These are phyloP conservation scores for Zingel zingel DNA, from an alignment of 2,113 vertebrate species.

Conservation along the genomic window DNA sequence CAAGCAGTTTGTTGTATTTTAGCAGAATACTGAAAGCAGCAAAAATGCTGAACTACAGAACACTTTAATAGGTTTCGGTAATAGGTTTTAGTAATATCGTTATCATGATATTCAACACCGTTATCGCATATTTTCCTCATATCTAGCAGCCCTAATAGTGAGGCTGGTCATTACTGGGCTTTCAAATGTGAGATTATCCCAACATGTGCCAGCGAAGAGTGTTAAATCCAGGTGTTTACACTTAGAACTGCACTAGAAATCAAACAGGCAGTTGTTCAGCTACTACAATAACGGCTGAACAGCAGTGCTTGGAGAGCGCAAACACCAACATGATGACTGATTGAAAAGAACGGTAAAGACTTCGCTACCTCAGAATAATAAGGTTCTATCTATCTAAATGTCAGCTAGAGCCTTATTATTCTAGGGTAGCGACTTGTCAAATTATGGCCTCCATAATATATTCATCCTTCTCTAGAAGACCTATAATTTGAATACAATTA, in stretches of 20 bases:
- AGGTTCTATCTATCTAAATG: too few species aligned
- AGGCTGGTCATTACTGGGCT: not conserved
- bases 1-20: too few species aligned
- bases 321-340: constrained; percentile 2
- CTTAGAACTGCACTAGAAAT: not conserved
- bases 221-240: constrained; percentile 9
- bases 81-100: too few species aligned
- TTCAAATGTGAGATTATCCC: not conserved
- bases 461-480: constrained; percentile 16
- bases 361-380: too few species aligned
- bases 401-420: too few species aligned
- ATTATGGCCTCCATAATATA: constrained; percentile 9
- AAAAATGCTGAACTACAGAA: too few species aligned
- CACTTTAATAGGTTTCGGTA: too few species aligned
- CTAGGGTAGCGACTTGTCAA: too few species aligned
- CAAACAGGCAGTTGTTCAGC: not conserved
- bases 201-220: not conserved
- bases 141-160: too few species aligned
- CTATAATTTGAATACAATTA: constrained; percentile 5
- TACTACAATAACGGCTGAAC: constrained; percentile 12
- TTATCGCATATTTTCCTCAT: too few species aligned
- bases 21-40: too few species aligned
- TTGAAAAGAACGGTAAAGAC: not conserved
- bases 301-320: not conserved
- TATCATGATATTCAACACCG: too few species aligned